phyloP scores from a whole-genome alignment of 2,888 invertebrate genomes.

The Lasioglossum leucozonium region DNA sequence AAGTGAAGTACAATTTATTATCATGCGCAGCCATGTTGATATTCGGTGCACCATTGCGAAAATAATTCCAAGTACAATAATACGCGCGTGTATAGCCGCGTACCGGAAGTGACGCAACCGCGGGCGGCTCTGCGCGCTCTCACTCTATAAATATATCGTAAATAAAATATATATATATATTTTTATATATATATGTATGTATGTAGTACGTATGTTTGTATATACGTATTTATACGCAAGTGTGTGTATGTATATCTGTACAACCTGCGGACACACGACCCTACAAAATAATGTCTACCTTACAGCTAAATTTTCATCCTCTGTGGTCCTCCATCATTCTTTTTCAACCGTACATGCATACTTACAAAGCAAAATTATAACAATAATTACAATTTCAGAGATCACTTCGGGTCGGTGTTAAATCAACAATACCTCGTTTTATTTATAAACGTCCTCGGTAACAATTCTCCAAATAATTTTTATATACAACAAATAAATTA shows the following conservation, averaged over 20 bases:
- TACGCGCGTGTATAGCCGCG: conserved; percentile 27
- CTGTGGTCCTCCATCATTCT: conserved; percentile 20
- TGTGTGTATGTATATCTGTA: conserved; percentile 35
- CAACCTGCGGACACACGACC: conserved; percentile 45
- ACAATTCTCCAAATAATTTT: neutral
- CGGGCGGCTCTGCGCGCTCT: conserved; percentile 27
- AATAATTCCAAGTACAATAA: conserved; percentile 49
- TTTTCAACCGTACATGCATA: neutral
- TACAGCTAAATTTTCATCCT: conserved; percentile 29
- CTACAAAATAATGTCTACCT: conserved; percentile 54
- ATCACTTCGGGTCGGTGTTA: conserved; percentile 1
- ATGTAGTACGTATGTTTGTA: conserved; percentile 23
- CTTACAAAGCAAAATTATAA: conserved; percentile 3
- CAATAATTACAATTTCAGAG: neutral
- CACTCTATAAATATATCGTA: conserved; percentile 58
- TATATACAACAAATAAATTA: too few relatives aligned
- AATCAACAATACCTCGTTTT: neutral
- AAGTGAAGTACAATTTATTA: conserved; percentile 70
- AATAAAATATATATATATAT: conserved; percentile 63
- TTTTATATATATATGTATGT: conserved; percentile 54
- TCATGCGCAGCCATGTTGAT: conserved; percentile 57
- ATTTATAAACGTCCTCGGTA: neutral
- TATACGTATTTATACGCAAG: conserved; percentile 21
- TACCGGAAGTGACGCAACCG: conserved; percentile 33
- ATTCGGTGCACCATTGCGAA: conserved; percentile 55